A percentile compares a stretch with the other conserved stretches of the same genome.
Evolutionary conservation across 2,797 vertebrate species (phyloP).

Genomic region (Podargus strigoides): DNA sequence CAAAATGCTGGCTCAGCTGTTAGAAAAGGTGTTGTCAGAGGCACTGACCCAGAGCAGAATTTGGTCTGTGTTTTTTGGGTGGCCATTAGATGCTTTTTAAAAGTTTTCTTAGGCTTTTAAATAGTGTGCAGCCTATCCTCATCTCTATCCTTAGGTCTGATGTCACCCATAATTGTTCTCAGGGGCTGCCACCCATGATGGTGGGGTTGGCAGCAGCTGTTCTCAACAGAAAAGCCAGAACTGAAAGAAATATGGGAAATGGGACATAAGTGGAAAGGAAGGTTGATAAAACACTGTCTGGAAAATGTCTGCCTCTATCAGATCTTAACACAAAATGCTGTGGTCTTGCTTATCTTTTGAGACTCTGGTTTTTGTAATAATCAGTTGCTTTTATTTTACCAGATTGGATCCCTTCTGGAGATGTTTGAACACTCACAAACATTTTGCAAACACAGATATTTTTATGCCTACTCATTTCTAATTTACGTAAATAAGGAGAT

Average conservation of each 20-base stretch:
- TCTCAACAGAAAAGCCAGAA: background rate
- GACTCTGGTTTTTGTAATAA: conserved; percentile 43
- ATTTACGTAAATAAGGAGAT: conserved; percentile 49
- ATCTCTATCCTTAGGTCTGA: background rate
- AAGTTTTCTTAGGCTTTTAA: background rate
- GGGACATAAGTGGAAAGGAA: background rate
- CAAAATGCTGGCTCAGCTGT: background rate
- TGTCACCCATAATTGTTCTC: background rate
- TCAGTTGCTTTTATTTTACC: conserved; percentile 37
- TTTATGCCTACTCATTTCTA: conserved; percentile 55
- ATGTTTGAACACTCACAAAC: conserved; percentile 63
- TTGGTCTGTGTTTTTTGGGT: background rate
- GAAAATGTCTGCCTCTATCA: background rate
- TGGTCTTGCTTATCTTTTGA: conserved; percentile 38
- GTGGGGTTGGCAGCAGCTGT: background rate
- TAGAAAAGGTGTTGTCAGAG: background rate
- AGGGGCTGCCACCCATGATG: background rate
- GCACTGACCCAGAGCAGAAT: background rate
- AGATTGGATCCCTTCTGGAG: conserved; percentile 66
- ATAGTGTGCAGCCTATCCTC: background rate
- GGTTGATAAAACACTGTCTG: background rate
- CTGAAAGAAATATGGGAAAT: background rate
- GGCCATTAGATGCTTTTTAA: background rate
- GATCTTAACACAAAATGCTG: background rate
- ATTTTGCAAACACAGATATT: conserved; percentile 71